These are phyloP conservation scores for Acronicta aceris DNA, from an alignment of 2,888 invertebrate genomes.

Conservation along the genomic window DNA sequence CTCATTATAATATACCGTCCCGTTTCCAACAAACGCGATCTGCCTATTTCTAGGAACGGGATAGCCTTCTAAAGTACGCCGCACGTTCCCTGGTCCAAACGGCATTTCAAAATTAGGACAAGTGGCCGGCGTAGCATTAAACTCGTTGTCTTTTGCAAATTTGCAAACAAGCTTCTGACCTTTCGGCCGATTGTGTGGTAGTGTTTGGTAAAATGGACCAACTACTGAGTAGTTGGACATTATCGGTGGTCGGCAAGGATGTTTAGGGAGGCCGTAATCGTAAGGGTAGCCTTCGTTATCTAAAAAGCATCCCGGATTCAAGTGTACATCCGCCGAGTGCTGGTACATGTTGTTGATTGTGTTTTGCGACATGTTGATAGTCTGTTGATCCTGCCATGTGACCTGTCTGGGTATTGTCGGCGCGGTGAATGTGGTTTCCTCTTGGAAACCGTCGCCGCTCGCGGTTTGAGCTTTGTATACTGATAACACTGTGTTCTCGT, in stretches of 20 bases:
- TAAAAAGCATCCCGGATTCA: constrained; percentile 93
- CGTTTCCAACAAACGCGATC: constrained; percentile 85
- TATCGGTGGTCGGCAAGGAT: constrained; percentile 84
- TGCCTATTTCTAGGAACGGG: constrained; percentile 90
- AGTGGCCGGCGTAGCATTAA: constrained; percentile 77
- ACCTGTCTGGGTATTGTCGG: constrained; percentile 86
- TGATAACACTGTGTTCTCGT: constrained; percentile 82
- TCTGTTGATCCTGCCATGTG: constrained; percentile 88
- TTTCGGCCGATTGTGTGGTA: constrained; percentile 92
- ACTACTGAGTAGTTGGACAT: constrained; percentile 83
- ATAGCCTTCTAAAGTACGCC: constrained; percentile 95
- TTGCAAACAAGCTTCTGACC: constrained; percentile 86
- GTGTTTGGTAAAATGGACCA: constrained; percentile 92
- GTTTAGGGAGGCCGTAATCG: constrained; percentile 93
- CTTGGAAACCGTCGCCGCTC: constrained; percentile 79
- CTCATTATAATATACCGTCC: constrained; percentile 86
- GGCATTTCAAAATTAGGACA: constrained; percentile 81
- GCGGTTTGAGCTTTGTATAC: constrained; percentile 82
- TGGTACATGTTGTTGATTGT: constrained; percentile 87
- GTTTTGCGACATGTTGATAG: constrained; percentile 87
- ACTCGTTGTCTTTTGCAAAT: constrained; percentile 86
- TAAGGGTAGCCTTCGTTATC: constrained; percentile 94
- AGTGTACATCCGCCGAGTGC: constrained; percentile 92
- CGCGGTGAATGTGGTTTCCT: constrained; percentile 81
- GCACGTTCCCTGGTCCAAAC: constrained; percentile 88